Evolutionary conservation across 2,888 invertebrate genomes (phyloP).

Genomic region (Ormyrus labotus): DNA sequence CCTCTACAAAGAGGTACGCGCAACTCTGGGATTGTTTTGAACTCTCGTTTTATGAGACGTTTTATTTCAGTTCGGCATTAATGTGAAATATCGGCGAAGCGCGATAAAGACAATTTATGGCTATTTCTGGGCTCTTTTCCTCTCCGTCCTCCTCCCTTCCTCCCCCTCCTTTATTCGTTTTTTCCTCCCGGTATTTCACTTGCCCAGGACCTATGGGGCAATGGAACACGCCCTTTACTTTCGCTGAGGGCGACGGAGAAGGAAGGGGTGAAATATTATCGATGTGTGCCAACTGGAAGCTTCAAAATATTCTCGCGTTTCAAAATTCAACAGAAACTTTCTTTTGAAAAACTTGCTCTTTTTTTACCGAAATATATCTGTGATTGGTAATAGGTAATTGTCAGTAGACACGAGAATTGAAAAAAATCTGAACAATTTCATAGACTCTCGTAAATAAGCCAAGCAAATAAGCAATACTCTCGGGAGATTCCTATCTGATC

Average conservation of each 20-base stretch:
- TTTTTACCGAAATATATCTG: too few relatives aligned
- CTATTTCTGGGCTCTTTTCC: conserved; percentile 48
- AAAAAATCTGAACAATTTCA: too few relatives aligned
- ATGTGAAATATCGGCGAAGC: conserved; percentile 55
- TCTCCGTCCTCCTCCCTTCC: not conserved
- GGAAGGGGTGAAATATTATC: conserved; percentile 16
- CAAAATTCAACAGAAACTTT: too few relatives aligned
- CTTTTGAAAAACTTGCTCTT: too few relatives aligned
- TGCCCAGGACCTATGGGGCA: not conserved
- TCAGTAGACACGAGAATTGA: too few relatives aligned
- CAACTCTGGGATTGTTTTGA: conserved; percentile 55
- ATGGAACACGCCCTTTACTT: not conserved
- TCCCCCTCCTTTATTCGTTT: not conserved
- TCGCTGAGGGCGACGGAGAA: not conserved
- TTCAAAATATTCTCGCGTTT: too few relatives aligned
- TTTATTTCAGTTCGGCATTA: conserved; percentile 58
- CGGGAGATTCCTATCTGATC: too few relatives aligned
- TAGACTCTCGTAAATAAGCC: too few relatives aligned
- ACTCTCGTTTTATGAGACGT: conserved; percentile 56
- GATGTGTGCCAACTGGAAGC: not conserved
- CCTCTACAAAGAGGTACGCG: conserved; percentile 22
- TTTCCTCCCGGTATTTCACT: conserved; percentile 9
- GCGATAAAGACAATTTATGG: conserved; percentile 57
- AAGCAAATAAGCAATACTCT: too few relatives aligned
- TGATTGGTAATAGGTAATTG: too few relatives aligned